Conservation (phyloP, 2,113 vertebrate genomes). For the Dolichotis patagonum region DNA sequence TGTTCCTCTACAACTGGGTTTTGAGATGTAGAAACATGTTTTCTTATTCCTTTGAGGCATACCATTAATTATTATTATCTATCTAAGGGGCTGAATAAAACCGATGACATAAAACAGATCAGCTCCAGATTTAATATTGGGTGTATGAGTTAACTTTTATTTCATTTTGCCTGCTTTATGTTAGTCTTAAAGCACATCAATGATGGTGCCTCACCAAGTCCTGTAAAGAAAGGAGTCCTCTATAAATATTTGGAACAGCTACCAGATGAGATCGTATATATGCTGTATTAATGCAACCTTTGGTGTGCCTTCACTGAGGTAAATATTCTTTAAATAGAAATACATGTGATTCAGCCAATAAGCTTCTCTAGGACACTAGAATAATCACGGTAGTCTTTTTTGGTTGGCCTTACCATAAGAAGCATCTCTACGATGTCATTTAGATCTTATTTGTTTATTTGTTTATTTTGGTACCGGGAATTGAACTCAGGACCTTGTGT, state of each 20-base stretch:
- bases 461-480: no score
- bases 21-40: neutral
- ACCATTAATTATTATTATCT: conserved; percentile 62
- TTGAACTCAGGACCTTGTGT: no score
- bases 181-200: conserved; percentile 63
- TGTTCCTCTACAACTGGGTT: neutral
- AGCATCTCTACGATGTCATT: neutral
- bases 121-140: conserved; percentile 62
- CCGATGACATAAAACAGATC: conserved; percentile 58
- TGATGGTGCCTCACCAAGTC: conserved; percentile 41
- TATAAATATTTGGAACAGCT: conserved; percentile 17
- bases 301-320: neutral
- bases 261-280: conserved; percentile 25
- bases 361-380: neutral
- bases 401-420: neutral
- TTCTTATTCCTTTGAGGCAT: conserved; percentile 61
- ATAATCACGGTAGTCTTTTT: neutral
- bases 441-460: neutral
- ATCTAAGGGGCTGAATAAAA: conserved; percentile 47
- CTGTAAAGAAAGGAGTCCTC: conserved; percentile 4
- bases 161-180: conserved; percentile 67
- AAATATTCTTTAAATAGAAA: neutral
- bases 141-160: conserved; percentile 56
- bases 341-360: neutral
- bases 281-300: neutral